phyloP scores from a whole-genome alignment of 2,797 vertebrate genomes.

The Myripristis jacobus region DNA sequence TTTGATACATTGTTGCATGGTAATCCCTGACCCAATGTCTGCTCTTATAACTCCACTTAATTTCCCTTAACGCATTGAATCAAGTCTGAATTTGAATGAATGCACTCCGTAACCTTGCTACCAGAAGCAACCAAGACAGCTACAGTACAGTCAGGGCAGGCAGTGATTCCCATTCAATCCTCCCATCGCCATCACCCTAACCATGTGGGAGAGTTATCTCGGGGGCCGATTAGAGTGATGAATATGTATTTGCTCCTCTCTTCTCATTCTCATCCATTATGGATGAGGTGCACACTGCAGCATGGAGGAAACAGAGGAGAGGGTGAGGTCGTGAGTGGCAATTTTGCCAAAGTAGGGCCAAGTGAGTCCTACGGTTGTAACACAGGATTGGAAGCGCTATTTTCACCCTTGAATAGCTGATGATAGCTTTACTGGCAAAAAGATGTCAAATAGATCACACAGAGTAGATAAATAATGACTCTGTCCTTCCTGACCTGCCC shows the following conservation, averaged over 20 bases:
- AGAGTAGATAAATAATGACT: neutral
- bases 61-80: conserved; percentile 16
- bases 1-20: neutral
- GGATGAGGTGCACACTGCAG: conserved; percentile 46
- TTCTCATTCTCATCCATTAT: conserved; percentile 65
- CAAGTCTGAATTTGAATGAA: conserved; percentile 30
- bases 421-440: conserved; percentile 5
- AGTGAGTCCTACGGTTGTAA: conserved; percentile 19
- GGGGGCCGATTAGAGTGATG: conserved; percentile 50
- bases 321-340: conserved; percentile 28
- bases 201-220: conserved; percentile 39
- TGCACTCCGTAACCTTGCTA: conserved; percentile 25
- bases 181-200: conserved; percentile 32
- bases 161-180: conserved; percentile 17
- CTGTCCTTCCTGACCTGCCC: neutral
- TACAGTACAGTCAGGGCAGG: neutral
- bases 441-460: neutral
- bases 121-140: conserved; percentile 2
- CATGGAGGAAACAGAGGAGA: conserved; percentile 21
- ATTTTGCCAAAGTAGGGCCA: conserved; percentile 10
- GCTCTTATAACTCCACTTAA: conserved; percentile 16
- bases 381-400: conserved; percentile 7
- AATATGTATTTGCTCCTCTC: conserved; percentile 46
- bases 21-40: conserved; percentile 3
- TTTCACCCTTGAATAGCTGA: neutral